Percentiles rank a stretch among this genome's conserved stretches.
phyloP scores from a whole-genome alignment of 2,888 invertebrate species.

The Cordilura impudica region DNA sequence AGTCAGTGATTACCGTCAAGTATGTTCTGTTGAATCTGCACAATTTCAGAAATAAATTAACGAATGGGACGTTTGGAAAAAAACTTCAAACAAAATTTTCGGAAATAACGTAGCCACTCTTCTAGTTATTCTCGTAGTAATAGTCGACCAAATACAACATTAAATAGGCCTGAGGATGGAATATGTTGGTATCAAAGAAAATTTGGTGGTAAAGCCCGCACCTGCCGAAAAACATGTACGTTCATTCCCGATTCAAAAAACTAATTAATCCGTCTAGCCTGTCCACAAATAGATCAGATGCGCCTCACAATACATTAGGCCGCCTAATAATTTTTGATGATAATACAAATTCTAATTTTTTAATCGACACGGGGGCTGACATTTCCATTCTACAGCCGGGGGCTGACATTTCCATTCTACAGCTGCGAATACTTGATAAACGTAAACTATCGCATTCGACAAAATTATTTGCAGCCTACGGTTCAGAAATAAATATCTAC shows the following conservation, averaged over 20 bases:
- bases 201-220: neutral
- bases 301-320: neutral
- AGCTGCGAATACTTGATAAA: neutral
- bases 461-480: conserved; percentile 18
- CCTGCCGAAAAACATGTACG: neutral
- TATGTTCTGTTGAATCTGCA: too few species aligned
- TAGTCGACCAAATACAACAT: neutral
- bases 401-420: too few species aligned
- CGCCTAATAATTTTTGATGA: conserved; percentile 4
- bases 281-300: neutral
- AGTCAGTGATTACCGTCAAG: neutral
- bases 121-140: neutral
- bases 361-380: conserved; percentile 13
- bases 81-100: neutral
- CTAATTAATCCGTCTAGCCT: neutral
- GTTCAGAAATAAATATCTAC: conserved; percentile 11
- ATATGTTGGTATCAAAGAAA: conserved; percentile 28
- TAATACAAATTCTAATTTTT: neutral
- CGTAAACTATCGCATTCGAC: neutral
- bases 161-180: neutral
- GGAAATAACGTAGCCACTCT: neutral
- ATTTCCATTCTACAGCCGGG: too few species aligned
- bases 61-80: conserved; percentile 5
- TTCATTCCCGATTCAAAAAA: conserved; percentile 9
- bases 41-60: neutral